Percentiles rank a stretch among this genome's conserved stretches.
phyloP scores from a whole-genome alignment of 2,888 invertebrate genomes.

The Cartodere bifasciata region DNA sequence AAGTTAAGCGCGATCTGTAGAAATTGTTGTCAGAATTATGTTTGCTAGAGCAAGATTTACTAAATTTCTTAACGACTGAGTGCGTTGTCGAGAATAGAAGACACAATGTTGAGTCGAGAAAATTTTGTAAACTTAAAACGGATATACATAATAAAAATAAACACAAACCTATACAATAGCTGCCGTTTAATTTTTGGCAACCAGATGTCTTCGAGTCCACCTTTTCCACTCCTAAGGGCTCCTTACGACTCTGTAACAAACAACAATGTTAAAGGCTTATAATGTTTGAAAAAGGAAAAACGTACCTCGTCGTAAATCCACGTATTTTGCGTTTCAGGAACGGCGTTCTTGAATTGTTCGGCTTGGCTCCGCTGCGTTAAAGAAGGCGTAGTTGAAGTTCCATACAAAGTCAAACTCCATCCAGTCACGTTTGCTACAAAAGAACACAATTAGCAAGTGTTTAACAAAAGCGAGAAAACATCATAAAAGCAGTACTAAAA shows the following conservation, averaged over 20 bases:
- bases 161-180: slow-evolving; percentile 36
- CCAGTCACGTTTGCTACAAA: slow-evolving; percentile 47
- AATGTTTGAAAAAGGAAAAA: slow-evolving; percentile 4
- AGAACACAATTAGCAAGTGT: no score
- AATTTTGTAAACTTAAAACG: no score
- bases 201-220: slow-evolving; percentile 28
- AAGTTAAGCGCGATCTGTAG: no score
- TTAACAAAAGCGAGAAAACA: slow-evolving; percentile 3
- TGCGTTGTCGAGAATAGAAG: no score
- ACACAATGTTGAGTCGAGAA: no score
- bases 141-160: no score
- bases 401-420: slow-evolving; percentile 75
- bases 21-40: no score
- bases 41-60: no score
- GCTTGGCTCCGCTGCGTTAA: slow-evolving; percentile 21
- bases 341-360: slow-evolving; percentile 18
- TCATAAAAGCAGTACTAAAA: slow-evolving; percentile 6
- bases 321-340: slow-evolving; percentile 37
- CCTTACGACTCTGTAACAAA: slow-evolving; percentile 30
- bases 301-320: slow-evolving; percentile 54
- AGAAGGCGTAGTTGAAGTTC: slow-evolving; percentile 47
- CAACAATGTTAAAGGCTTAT: slow-evolving; percentile 5
- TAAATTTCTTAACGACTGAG: no score
- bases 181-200: slow-evolving; percentile 29
- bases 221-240: slow-evolving; percentile 28